Base-by-base conservation (phyloP, 2,888 invertebrate species). In the Hemithea aestivaria region DNA sequence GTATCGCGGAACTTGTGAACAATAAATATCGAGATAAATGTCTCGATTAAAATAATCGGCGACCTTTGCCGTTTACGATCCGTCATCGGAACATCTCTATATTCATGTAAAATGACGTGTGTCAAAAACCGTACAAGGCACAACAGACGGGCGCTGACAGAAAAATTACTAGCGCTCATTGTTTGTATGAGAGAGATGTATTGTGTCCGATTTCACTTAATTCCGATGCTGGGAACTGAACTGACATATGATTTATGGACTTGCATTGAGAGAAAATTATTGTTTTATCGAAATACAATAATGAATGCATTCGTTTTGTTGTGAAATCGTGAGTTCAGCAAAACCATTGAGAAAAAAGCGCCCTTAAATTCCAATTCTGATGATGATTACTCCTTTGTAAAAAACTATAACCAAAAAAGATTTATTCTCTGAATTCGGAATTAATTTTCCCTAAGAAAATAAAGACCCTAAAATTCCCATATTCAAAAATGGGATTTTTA, bases 21-120 rank as follows among this genome's bases (percentile, higher is more conserved):
- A 77, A 75, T 75, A 72, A 73, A 68, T 65, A 71, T 65, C 69
- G 69, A 77, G 76, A 80, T 80, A 69, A 73, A 76, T 72, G 73
- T 76, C 71, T 72, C 76, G 78, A 79, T 80, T 78, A 79, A 76
- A 74, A 75, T 77, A 78, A 79, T 77, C 77, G 71, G 58, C 68
- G 76, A 77, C 80, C 79, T 78, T 76, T 78, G 56, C 30, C 53
- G 60, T 56, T 53, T 58, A 42, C 64, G 68, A 74, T 73, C 68
- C 62, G 73, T 76, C 76, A 73, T 68, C 58, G 57, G 62, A 65
- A 72, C 69, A 71, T 67, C 69, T 75, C 68, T 74, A 73, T 72
- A 75, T 70, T 70, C 60, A 62, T 62, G 58, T 66, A 66, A 73
- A 67, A 72, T 72, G 74, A 73, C 69, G 66, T 69, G 62, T 63